phyloP scores from a whole-genome alignment of 2,113 vertebrate genomes.

The Glaucomys volans region DNA sequence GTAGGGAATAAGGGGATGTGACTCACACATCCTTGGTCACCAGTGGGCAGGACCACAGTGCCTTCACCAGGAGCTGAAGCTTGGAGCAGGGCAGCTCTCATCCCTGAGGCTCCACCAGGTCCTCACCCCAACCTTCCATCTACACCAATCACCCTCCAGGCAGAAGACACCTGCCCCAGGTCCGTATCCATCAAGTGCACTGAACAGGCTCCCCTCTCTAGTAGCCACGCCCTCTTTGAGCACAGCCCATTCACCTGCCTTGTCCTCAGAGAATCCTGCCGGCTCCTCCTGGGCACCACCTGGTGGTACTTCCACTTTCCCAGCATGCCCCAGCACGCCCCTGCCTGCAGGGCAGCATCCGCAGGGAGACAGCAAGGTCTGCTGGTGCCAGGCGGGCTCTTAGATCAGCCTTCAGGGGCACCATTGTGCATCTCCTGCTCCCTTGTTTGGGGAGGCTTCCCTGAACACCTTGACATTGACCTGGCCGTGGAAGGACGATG shows the following conservation, averaged over 20 bases:
- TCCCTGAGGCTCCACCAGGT: background rate
- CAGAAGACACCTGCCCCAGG: background rate
- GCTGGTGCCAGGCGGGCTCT: background rate
- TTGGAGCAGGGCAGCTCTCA: background rate
- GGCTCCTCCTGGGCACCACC: background rate
- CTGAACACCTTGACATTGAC: background rate
- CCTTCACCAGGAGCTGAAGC: background rate
- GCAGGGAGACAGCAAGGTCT: background rate
- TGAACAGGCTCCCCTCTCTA: background rate
- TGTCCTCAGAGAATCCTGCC: background rate
- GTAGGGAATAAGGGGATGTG: background rate
- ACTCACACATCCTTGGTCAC: background rate
- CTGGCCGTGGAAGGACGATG: background rate
- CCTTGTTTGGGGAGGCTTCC: too few relatives aligned
- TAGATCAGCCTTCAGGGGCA: background rate
- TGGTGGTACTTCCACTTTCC: background rate
- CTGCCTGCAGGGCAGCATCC: background rate
- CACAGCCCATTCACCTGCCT: background rate
- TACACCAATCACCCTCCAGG: rapidly evolving
- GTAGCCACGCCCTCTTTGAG: background rate
- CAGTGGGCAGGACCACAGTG: background rate
- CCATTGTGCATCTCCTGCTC: background rate
- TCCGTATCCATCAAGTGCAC: too few relatives aligned
- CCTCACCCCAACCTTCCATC: background rate
- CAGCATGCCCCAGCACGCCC: background rate